Percentiles rank a stretch among this genome's conserved stretches.
phyloP scores from a whole-genome alignment of 2,888 invertebrate species.

The Taenaris catops region DNA sequence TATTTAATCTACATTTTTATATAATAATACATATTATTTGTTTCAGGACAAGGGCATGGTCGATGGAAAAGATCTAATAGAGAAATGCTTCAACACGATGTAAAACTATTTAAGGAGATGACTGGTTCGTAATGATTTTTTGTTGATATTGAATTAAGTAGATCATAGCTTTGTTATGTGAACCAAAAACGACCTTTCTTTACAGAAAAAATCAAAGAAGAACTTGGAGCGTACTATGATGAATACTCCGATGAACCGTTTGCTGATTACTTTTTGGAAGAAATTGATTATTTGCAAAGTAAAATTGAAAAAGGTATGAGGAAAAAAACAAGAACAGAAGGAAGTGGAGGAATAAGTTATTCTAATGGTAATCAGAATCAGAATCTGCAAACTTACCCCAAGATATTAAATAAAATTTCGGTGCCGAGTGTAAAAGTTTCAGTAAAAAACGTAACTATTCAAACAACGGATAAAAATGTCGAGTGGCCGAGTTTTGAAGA shows the following conservation, averaged over 20 bases:
- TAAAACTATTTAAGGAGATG: slow-evolving; percentile 49
- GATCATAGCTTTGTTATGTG: too few species aligned
- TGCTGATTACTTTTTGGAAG: slow-evolving; percentile 39
- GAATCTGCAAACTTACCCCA: too few species aligned
- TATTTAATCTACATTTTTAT: too few species aligned
- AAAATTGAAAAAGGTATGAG: slow-evolving; percentile 27
- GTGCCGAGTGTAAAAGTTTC: not conserved
- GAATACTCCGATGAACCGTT: slow-evolving; percentile 49
- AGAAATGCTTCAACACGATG: slow-evolving; percentile 51
- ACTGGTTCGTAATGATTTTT: slow-evolving; percentile 41
- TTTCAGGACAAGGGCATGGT: slow-evolving; percentile 62
- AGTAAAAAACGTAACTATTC: not conserved
- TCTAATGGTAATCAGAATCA: not conserved
- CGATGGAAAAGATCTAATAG: slow-evolving; percentile 56
- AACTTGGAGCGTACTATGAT: slow-evolving; percentile 57
- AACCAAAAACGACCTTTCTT: slow-evolving; percentile 24
- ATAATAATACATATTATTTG: slow-evolving; percentile 21
- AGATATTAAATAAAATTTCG: too few species aligned
- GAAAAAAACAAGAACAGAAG: slow-evolving; percentile 28
- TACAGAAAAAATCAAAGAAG: slow-evolving; percentile 60
- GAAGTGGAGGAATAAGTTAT: slow-evolving; percentile 18
- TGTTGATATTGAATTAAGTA: too few species aligned
- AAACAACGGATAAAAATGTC: slow-evolving; percentile 2
- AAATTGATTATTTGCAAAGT: slow-evolving; percentile 24
- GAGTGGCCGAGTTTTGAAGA: slow-evolving; percentile 68